Evolutionary conservation across 2,797 vertebrate species (phyloP).

Genomic region (Trachurus trachurus): DNA sequence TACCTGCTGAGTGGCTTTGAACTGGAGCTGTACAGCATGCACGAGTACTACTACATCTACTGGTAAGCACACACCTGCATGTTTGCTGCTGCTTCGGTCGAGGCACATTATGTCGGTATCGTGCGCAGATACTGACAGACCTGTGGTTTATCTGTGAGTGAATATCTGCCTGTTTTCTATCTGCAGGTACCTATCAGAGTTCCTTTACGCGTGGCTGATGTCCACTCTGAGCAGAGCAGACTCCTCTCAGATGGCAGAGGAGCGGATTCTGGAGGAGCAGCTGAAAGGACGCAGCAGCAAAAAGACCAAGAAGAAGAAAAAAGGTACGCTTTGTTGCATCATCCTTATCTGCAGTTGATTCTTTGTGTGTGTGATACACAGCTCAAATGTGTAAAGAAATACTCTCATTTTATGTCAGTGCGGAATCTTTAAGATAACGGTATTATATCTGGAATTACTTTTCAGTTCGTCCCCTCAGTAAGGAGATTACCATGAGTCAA

Average conservation of each 20-base stretch:
- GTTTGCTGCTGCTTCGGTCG: neutral
- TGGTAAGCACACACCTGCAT: conserved; percentile 85
- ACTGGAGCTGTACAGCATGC: conserved; percentile 99
- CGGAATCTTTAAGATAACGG: neutral
- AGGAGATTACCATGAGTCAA: conserved; percentile 99
- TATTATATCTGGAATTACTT: conserved; percentile 36
- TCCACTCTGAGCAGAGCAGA: conserved; percentile 97
- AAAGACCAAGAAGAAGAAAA: conserved; percentile 99
- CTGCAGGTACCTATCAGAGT: conserved; percentile 96
- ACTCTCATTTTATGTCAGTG: neutral
- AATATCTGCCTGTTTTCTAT: conserved; percentile 11
- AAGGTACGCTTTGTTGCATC: conserved; percentile 82
- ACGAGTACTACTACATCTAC: conserved; percentile 99
- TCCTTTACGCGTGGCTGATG: conserved; percentile 99
- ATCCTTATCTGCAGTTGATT: neutral
- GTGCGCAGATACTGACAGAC: neutral
- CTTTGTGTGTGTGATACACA: neutral
- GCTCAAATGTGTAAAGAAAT: neutral
- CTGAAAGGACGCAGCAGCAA: conserved; percentile 98
- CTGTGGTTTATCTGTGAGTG: neutral
- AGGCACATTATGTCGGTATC: neutral
- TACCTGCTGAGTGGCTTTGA: conserved; percentile 99
- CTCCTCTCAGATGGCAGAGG: conserved; percentile 98
- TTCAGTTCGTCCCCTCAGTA: conserved; percentile 95
- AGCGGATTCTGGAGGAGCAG: conserved; percentile 97